phyloP scores from a whole-genome alignment of 2,888 invertebrate species.

The Eilema sororculum region DNA sequence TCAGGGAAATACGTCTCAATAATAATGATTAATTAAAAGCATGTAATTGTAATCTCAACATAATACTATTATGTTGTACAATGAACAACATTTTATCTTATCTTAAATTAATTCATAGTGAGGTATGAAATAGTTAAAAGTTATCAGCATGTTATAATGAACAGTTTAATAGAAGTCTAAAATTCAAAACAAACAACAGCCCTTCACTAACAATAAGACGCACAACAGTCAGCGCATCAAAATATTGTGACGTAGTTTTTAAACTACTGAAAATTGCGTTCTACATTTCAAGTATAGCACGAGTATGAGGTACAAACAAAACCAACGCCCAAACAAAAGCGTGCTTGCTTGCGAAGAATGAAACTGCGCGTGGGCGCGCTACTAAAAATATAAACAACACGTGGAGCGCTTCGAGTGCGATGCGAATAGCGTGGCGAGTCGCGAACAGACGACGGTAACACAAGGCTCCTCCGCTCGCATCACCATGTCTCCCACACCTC shows the following conservation, averaged over 20 bases:
- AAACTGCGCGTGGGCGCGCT: slow-evolving; percentile 74
- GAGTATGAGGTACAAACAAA: slow-evolving; percentile 35
- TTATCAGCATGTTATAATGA: slow-evolving; percentile 12
- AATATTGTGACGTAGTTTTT: slow-evolving; percentile 24
- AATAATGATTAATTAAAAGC: slow-evolving; percentile 2
- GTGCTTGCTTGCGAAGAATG: slow-evolving; percentile 58
- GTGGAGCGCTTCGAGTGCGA: slow-evolving; percentile 66
- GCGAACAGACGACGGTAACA: slow-evolving; percentile 11
- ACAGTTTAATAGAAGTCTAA: slow-evolving; percentile 2
- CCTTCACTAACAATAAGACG: slow-evolving; percentile 40
- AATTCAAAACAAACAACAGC: slow-evolving; percentile 41
- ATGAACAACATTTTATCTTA: neutral
- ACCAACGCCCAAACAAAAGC: slow-evolving; percentile 60
- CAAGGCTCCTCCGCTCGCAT: slow-evolving; percentile 22
- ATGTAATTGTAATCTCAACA: slow-evolving; percentile 16
- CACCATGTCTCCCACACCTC: slow-evolving; percentile 16
- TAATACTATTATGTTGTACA: neutral
- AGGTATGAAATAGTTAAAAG: neutral
- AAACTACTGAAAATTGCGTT: slow-evolving; percentile 53
- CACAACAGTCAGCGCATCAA: slow-evolving; percentile 12
- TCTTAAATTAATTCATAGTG: slow-evolving; percentile 30
- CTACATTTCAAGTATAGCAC: slow-evolving; percentile 43
- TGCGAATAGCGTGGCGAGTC: slow-evolving; percentile 54
- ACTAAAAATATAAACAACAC: slow-evolving; percentile 86
- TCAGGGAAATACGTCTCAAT: no score